A percentile compares a stretch with the other conserved stretches of the same genome.
Evolutionary conservation across 2,113 vertebrate genomes (phyloP).

Genomic region (Pollachius pollachius): DNA sequence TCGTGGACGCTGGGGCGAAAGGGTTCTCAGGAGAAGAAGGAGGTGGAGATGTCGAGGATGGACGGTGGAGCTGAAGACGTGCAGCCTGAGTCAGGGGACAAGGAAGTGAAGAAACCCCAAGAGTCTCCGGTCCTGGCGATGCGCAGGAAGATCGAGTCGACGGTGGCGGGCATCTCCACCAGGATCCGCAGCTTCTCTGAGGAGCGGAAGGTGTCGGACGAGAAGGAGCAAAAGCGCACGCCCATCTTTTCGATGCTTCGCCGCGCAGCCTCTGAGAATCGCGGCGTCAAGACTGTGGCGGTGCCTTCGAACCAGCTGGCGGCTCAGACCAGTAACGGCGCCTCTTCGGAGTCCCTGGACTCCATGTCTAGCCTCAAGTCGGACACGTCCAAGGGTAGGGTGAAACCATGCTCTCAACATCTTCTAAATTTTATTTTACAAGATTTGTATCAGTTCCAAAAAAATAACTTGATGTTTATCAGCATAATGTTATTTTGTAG

Average conservation of each 20-base stretch:
- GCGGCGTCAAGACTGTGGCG: constrained; percentile 72
- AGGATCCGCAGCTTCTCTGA: constrained; percentile 85
- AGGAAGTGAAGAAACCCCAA: constrained; percentile 60
- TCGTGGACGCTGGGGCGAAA: constrained; percentile 80
- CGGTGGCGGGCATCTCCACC: constrained; percentile 86
- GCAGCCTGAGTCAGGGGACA: constrained; percentile 50
- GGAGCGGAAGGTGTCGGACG: constrained; percentile 75
- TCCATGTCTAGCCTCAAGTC: constrained; percentile 83
- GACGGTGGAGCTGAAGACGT: constrained; percentile 62
- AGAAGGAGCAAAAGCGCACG: constrained; percentile 67
- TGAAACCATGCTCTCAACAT: not conserved
- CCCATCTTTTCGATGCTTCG: constrained; percentile 84
- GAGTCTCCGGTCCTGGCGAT: constrained; percentile 85
- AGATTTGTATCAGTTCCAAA: not conserved
- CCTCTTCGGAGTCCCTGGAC: constrained; percentile 89
- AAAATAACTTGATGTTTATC: too few species aligned
- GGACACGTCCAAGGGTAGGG: constrained; percentile 65
- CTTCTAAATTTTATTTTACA: not conserved
- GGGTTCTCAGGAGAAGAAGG: constrained; percentile 80
- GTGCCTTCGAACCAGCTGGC: constrained; percentile 82
- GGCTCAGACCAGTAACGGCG: constrained; percentile 69
- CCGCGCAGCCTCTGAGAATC: constrained; percentile 86
- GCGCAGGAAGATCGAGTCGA: constrained; percentile 89
- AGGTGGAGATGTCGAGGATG: constrained; percentile 71
- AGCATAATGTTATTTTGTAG: too few species aligned